Percentiles rank a stretch among this genome's conserved stretches.
These are phyloP conservation scores for Catocala fraxini DNA, from an alignment of 2,888 invertebrate genomes.

Conservation along the genomic window DNA sequence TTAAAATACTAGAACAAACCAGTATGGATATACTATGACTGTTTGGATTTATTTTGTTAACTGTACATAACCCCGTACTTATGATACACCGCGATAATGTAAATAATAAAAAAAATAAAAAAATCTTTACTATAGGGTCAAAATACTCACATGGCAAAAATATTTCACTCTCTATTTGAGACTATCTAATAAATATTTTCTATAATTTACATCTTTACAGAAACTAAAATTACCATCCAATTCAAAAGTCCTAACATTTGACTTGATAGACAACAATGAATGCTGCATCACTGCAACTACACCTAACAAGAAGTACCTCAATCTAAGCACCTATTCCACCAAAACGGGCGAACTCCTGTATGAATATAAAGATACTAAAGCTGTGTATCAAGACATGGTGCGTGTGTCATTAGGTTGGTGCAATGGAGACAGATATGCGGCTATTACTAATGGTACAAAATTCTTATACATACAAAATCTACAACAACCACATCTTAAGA, in stretches of 20 bases:
- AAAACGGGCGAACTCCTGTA: constrained; percentile 67
- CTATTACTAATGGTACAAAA: constrained; percentile 75
- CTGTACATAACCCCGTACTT: too few relatives aligned
- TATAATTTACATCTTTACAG: constrained; percentile 58
- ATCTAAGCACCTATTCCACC: constrained; percentile 63
- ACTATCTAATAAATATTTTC: neutral
- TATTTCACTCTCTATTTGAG: too few relatives aligned
- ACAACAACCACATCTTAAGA: constrained; percentile 63
- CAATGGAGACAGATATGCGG: constrained; percentile 74
- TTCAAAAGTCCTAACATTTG: constrained; percentile 69
- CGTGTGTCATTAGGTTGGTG: constrained; percentile 75
- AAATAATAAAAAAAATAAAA: too few relatives aligned
- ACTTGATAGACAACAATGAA: constrained; percentile 71
- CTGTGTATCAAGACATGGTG: constrained; percentile 51
- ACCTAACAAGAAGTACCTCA: constrained; percentile 39
- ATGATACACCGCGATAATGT: too few relatives aligned
- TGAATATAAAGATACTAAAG: constrained; percentile 52
- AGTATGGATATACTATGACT: too few relatives aligned
- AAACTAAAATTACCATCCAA: constrained; percentile 63
- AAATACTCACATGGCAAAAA: too few relatives aligned
- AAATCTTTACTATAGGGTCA: too few relatives aligned
- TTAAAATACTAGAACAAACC: too few relatives aligned
- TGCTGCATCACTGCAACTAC: constrained; percentile 69
- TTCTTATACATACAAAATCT: constrained; percentile 74
- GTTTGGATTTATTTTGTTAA: too few relatives aligned